phyloP scores from a whole-genome alignment of 2,113 vertebrate species.

The Candoia aspera region DNA sequence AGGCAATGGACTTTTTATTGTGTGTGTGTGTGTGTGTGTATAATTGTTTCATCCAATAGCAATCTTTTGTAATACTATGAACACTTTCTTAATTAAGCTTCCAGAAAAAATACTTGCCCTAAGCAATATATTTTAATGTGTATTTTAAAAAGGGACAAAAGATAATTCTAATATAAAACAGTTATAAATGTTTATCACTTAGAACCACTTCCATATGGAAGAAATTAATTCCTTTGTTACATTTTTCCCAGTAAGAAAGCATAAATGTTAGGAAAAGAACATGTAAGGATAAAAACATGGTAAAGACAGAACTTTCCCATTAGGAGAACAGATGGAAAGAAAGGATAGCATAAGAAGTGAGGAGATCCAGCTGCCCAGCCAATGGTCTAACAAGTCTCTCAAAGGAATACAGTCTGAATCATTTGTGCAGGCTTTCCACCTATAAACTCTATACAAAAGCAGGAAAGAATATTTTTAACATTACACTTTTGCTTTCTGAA shows the following conservation, averaged over 20 bases:
- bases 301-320: conserved; percentile 65
- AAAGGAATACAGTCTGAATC: conserved; percentile 70
- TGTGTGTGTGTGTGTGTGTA: background rate
- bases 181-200: conserved; percentile 69
- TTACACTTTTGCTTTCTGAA: background rate
- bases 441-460: conserved; percentile 64
- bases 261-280: conserved; percentile 72
- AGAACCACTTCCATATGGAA: conserved; percentile 73
- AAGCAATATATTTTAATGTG: conserved; percentile 35
- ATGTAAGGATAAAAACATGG: conserved; percentile 70
- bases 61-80: conserved; percentile 42
- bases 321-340: conserved; percentile 69
- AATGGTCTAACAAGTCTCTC: conserved; percentile 74
- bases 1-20: conserved; percentile 37
- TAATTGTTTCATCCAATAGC: conserved; percentile 29
- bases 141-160: conserved; percentile 43
- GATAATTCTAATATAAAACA: conserved; percentile 32
- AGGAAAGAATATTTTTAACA: conserved; percentile 19
- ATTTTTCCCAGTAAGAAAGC: conserved; percentile 76
- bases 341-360: conserved; percentile 72
- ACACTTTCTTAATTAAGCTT: conserved; percentile 42
- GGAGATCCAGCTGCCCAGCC: conserved; percentile 74
- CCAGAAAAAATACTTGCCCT: conserved; percentile 34
- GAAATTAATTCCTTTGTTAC: conserved; percentile 73
- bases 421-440: conserved; percentile 75